These are phyloP conservation scores for Amblyopsis hoosieri DNA, from an alignment of 2,797 vertebrate species.

Conservation along the genomic window DNA sequence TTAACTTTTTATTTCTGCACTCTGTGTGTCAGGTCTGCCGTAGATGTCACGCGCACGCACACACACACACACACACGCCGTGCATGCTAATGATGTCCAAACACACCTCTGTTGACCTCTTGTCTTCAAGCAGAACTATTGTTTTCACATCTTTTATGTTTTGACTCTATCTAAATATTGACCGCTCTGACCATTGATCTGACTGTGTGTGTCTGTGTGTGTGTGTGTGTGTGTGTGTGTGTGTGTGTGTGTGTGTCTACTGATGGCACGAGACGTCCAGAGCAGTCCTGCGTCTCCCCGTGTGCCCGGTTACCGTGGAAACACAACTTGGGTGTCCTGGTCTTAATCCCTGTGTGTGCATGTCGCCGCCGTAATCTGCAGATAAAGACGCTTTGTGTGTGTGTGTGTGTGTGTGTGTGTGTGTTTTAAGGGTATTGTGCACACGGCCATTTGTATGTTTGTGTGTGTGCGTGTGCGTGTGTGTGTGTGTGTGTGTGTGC, in stretches of 20 bases:
- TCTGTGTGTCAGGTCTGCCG: too few species aligned
- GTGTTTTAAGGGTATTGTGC: too few species aligned
- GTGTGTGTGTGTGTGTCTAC: background rate
- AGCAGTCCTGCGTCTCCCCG: background rate
- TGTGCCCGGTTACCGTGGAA: constrained; percentile 62
- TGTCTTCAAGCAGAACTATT: background rate
- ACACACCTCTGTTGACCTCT: background rate
- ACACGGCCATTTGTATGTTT: too few species aligned
- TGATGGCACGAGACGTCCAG: background rate
- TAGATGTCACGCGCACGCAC: too few species aligned
- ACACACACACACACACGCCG: background rate
- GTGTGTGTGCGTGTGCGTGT: background rate
- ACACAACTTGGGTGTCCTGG: constrained; percentile 80
- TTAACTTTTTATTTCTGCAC: constrained; percentile 31
- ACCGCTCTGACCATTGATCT: background rate
- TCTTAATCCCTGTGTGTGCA: constrained; percentile 64
- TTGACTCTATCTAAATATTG: background rate
- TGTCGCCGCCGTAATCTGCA: constrained; percentile 42
- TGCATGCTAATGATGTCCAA: constrained; percentile 3
- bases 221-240: constrained; percentile 6
- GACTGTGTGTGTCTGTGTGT: background rate
- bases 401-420: background rate
- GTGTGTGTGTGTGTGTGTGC: background rate
- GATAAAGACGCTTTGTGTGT: background rate
- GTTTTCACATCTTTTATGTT: background rate